Conservation (phyloP, 2,797 vertebrate genomes). For the Sebastes flavidus region DNA sequence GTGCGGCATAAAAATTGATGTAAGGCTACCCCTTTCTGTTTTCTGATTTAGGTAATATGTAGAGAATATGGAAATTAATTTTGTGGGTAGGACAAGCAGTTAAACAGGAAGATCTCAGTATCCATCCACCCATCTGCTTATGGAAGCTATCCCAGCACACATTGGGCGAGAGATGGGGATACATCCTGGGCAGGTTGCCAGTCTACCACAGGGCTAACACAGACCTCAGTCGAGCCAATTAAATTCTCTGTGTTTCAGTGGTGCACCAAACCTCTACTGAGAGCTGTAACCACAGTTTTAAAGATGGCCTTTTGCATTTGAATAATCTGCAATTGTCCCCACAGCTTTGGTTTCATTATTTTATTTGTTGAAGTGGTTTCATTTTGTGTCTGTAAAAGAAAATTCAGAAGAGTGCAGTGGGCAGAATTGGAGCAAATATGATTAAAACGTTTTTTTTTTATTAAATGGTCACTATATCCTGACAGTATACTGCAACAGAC, state of each 20-base stretch:
- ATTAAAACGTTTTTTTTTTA: no score
- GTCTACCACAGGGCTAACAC: conserved; percentile 34
- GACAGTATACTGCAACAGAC: no score
- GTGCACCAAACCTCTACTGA: conserved; percentile 33
- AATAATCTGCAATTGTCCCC: conserved; percentile 14
- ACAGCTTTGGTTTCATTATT: conserved; percentile 12
- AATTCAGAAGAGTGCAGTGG: neutral
- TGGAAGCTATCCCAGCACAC: conserved; percentile 30
- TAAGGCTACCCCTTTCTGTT: neutral
- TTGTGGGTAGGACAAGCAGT: conserved; percentile 14
- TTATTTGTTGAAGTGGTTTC: conserved; percentile 21
- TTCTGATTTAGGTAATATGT: conserved; percentile 18
- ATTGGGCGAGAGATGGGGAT: conserved; percentile 23
- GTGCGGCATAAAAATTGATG: neutral
- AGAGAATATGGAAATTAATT: conserved; percentile 28
- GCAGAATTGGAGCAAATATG: no score
- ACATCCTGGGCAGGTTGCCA: conserved; percentile 47
- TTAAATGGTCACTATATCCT: no score
- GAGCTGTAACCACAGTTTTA: conserved; percentile 7
- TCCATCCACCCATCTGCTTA: conserved; percentile 46
- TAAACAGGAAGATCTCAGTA: conserved; percentile 22
- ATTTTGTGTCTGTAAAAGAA: conserved; percentile 4
- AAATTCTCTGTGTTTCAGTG: conserved; percentile 48
- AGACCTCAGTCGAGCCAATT: conserved; percentile 48
- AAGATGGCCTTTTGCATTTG: conserved; percentile 21